These are phyloP conservation scores for Helicoverpa zea DNA, from an alignment of 1,140 invertebrate genomes.

Conservation along the genomic window DNA sequence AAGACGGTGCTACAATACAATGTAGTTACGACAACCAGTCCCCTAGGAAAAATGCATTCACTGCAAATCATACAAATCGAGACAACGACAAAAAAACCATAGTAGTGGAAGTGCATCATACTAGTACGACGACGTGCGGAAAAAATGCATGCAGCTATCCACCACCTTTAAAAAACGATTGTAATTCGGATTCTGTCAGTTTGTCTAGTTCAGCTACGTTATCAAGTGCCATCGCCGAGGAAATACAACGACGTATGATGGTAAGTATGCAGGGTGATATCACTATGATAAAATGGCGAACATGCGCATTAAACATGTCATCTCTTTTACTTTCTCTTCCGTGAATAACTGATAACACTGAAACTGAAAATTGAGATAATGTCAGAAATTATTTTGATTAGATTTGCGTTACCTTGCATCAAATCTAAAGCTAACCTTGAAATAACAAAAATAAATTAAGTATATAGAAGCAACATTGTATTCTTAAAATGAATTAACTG, in stretches of 20 bases:
- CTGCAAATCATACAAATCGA: slow-evolving; percentile 69
- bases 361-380: slow-evolving; percentile 2
- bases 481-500: too few species aligned
- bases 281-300: slow-evolving; percentile 2
- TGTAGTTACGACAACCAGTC: slow-evolving; percentile 86
- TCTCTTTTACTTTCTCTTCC: slow-evolving; percentile 21
- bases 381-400: slow-evolving; percentile 17
- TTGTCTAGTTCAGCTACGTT: slow-evolving; percentile 77
- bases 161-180: slow-evolving; percentile 70
- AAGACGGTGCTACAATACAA: slow-evolving; percentile 89
- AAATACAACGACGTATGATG: slow-evolving; percentile 85
- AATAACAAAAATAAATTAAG: background rate
- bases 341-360: background rate
- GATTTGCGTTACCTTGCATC: background rate
- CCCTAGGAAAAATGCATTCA: slow-evolving; percentile 70
- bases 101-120: slow-evolving; percentile 88
- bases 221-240: slow-evolving; percentile 88
- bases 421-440: background rate
- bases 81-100: slow-evolving; percentile 88
- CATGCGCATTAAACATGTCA: background rate
- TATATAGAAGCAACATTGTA: too few species aligned
- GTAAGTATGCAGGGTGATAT: slow-evolving; percentile 56
- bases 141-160: slow-evolving; percentile 72
- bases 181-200: slow-evolving; percentile 69
- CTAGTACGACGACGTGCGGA: slow-evolving; percentile 65